Conservation (phyloP, 2,113 vertebrate genomes). For the Tupaia chinensis region DNA sequence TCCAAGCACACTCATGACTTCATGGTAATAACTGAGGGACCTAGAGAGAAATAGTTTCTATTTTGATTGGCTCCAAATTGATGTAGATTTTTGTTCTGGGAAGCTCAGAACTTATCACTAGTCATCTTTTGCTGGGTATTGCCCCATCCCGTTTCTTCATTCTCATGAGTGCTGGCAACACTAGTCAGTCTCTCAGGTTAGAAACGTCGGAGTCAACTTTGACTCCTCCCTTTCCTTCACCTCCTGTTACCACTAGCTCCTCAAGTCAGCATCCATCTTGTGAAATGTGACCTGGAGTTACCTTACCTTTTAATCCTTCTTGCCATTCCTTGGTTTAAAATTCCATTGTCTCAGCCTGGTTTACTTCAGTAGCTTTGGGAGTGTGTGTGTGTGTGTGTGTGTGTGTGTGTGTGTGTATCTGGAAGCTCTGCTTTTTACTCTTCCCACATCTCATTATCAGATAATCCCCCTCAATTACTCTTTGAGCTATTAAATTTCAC, state of each 20-base stretch:
- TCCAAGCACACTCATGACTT: not conserved
- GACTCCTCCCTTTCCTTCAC: constrained; percentile 41
- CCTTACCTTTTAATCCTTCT: not conserved
- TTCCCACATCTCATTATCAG: not conserved
- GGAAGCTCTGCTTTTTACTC: not conserved
- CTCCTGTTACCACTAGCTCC: not conserved
- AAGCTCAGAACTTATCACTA: not conserved
- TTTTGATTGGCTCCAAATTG: not conserved
- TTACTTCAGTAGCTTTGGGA: not conserved
- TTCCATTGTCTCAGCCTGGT: not conserved
- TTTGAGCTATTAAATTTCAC: not conserved
- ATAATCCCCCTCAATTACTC: not conserved
- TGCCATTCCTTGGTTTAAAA: not conserved
- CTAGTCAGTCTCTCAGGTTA: not conserved
- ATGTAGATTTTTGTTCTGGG: constrained; percentile 5
- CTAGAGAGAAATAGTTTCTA: not conserved
- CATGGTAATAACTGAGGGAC: not conserved
- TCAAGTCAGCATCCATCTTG: constrained; percentile 1
- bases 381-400: not conserved
- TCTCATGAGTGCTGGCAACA: not conserved
- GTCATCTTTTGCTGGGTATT: not conserved
- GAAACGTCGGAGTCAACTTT: constrained; percentile 54
- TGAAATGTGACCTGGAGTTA: constrained; percentile 36
- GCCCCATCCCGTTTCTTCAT: constrained; percentile 2
- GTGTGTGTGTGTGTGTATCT: not conserved